Evolutionary conservation across 1,140 invertebrate genomes (phyloP).

Genomic region (Drosophila bocqueti): DNA sequence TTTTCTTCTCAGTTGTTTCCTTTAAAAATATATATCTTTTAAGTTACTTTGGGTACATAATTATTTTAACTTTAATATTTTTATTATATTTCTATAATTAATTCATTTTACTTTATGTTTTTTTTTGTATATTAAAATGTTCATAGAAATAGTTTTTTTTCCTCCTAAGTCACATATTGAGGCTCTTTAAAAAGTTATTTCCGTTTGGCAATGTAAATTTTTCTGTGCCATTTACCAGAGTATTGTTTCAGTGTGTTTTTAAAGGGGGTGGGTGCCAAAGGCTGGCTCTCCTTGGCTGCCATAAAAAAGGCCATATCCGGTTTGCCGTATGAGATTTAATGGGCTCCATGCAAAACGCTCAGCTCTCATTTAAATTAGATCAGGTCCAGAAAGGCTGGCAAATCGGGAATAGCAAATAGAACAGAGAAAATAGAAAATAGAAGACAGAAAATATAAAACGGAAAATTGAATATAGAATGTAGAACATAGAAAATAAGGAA

Average conservation of each 20-base stretch:
- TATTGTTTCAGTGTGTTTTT: background rate
- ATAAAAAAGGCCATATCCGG: conserved; percentile 70
- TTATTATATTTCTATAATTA: background rate
- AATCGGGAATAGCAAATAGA: background rate
- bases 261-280: background rate
- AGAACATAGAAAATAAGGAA: background rate
- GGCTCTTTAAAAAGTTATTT: background rate
- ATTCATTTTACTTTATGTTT: background rate
- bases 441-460: background rate
- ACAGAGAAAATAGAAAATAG: background rate
- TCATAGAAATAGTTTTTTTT: no score
- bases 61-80: no score
- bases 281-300: conserved; percentile 47
- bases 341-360: conserved; percentile 38
- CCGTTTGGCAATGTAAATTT: fast-evolving
- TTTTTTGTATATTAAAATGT: background rate
- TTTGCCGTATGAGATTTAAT: conserved; percentile 69
- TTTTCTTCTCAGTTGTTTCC: background rate
- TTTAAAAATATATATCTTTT: no score
- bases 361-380: conserved; percentile 75
- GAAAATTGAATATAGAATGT: no score
- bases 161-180: background rate
- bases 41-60: no score
- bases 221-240: background rate
- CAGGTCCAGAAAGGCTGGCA: conserved; percentile 27